phyloP scores from a whole-genome alignment of 1,140 invertebrate genomes.

The Macrobrachium nipponense region DNA sequence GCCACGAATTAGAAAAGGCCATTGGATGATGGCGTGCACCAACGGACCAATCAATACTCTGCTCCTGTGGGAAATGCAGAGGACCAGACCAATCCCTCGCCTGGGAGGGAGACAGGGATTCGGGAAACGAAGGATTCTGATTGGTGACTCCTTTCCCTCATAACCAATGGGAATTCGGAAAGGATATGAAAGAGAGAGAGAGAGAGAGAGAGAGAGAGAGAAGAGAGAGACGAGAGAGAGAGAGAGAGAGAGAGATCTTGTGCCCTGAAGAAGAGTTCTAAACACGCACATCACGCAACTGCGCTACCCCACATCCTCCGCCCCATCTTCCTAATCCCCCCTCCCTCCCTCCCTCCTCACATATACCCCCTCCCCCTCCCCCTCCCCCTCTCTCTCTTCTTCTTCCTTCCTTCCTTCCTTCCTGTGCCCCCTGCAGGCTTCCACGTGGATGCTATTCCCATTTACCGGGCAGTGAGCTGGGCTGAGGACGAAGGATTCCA shows the following conservation, averaged over 20 bases:
- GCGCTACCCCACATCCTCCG: not conserved
- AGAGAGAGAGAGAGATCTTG: not conserved
- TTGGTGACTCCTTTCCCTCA: not conserved
- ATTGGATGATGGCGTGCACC: not conserved
- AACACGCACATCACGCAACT: not conserved
- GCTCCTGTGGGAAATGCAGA: too few relatives aligned
- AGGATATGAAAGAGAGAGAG: not conserved
- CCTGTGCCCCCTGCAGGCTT: not conserved
- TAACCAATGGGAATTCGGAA: not conserved
- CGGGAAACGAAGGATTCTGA: not conserved
- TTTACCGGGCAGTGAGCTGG: too few relatives aligned
- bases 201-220: conserved; percentile 7
- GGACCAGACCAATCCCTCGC: too few relatives aligned
- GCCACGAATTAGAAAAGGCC: not conserved
- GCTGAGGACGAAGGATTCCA: too few relatives aligned
- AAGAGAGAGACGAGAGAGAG: not conserved
- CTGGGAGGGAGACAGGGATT: not conserved
- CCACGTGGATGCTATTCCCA: not conserved
- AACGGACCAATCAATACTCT: too few relatives aligned
- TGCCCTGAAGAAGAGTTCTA: too few relatives aligned
- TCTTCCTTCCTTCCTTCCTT: not conserved
- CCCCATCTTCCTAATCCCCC: too few relatives aligned
- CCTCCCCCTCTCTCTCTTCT: too few relatives aligned
- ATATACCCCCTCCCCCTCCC: not conserved
- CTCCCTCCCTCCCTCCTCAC: not conserved